phyloP scores from a whole-genome alignment of 1,140 invertebrate genomes.

The Drosophila leontia region DNA sequence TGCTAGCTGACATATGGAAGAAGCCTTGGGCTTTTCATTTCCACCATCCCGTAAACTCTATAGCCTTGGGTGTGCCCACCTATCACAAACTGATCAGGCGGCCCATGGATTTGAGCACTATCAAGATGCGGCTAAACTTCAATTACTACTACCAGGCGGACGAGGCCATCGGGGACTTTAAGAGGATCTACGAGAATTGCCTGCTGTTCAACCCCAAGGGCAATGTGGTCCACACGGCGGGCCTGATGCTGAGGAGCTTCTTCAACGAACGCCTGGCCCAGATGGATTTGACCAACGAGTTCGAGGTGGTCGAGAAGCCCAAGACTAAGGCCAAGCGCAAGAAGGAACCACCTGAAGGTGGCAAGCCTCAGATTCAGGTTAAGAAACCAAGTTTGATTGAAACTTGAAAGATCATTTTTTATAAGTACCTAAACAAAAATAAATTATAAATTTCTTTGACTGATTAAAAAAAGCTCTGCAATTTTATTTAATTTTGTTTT shows the following conservation, averaged over 20 bases:
- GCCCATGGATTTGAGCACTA: constrained; percentile 46
- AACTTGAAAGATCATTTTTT: too few species aligned
- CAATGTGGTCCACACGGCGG: not conserved
- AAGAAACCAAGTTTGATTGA: too few species aligned
- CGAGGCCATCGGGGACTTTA: constrained; percentile 35
- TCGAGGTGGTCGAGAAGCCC: not conserved
- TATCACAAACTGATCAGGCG: constrained; percentile 15
- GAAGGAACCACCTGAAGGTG: too few species aligned
- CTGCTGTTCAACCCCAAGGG: constrained; percentile 16
- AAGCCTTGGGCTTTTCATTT: constrained; percentile 16
- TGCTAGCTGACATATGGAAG: constrained; percentile 14
- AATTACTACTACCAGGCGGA: constrained; percentile 23
- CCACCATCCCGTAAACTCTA: constrained; percentile 17
- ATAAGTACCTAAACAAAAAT: too few species aligned
- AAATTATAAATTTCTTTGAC: too few species aligned
- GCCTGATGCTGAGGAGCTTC: not conserved
- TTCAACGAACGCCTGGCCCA: constrained; percentile 3
- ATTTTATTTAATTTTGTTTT: not conserved
- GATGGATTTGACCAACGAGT: constrained; percentile 23
- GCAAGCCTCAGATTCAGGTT: too few species aligned
- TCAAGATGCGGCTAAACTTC: constrained; percentile 20
- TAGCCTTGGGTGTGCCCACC: not conserved
- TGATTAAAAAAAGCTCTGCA: too few species aligned
- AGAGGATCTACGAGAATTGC: constrained; percentile 35
- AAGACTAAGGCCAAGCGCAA: not conserved